These are phyloP conservation scores for Fulmarus glacialis DNA, from an alignment of 2,113 vertebrate genomes.

Conservation along the genomic window DNA sequence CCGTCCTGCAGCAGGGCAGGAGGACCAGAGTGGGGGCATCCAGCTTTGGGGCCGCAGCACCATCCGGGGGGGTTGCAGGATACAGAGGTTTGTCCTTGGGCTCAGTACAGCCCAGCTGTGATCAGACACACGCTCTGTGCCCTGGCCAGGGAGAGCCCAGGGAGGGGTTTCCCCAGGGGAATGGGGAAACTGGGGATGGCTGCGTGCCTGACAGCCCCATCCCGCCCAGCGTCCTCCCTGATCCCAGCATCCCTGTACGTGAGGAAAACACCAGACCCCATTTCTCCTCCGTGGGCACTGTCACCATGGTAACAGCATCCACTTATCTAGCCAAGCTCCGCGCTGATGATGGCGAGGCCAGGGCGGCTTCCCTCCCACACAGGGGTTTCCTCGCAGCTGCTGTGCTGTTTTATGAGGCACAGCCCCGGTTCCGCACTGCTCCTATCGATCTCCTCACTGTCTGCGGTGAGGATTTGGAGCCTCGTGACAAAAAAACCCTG, in stretches of 20 bases:
- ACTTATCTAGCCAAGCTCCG: background rate
- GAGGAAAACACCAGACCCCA: background rate
- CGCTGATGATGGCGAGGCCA: background rate
- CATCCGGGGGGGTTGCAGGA: rapidly evolving
- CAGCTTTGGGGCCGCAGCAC: background rate
- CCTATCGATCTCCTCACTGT: rapidly evolving
- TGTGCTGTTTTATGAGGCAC: background rate
- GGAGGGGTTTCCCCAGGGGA: background rate
- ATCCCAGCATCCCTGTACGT: background rate
- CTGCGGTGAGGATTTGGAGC: background rate
- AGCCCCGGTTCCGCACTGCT: rapidly evolving
- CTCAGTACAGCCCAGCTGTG: background rate
- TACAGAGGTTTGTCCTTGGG: background rate
- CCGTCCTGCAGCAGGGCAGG: background rate
- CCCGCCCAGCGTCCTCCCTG: background rate
- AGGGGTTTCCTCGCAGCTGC: background rate
- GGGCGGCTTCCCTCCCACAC: background rate
- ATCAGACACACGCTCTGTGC: background rate
- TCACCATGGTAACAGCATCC: constrained; percentile 55
- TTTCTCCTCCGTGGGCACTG: background rate
- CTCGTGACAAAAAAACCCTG: background rate
- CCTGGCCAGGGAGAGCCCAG: background rate
- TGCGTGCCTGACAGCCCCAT: rapidly evolving
- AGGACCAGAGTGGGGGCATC: background rate
- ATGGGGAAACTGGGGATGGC: rapidly evolving